phyloP scores from a whole-genome alignment of 2,888 invertebrate genomes.

The Ophion obscuratus region DNA sequence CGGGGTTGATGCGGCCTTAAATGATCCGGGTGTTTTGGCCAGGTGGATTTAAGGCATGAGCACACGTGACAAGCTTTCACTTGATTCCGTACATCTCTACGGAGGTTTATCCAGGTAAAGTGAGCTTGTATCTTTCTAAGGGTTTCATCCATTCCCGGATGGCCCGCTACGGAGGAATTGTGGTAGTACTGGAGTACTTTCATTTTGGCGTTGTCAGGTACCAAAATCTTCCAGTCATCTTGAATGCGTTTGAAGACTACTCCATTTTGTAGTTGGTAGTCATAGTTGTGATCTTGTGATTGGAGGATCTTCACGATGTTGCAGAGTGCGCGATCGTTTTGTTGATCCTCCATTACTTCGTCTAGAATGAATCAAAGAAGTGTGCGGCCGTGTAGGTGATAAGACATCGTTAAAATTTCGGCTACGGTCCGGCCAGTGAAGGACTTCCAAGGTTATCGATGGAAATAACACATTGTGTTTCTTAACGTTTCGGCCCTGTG shows the following conservation, averaged over 20 bases:
- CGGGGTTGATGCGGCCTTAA: not conserved
- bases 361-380: too few relatives aligned
- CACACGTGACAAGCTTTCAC: not conserved
- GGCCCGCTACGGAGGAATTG: not conserved
- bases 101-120: not conserved
- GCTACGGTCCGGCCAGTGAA: too few relatives aligned
- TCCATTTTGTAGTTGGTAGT: not conserved
- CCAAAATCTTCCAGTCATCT: not conserved
- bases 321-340: constrained; percentile 1
- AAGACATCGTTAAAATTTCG: too few relatives aligned
- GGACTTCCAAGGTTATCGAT: too few relatives aligned
- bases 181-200: not conserved
- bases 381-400: too few relatives aligned
- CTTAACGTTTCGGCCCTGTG: too few relatives aligned
- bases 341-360: not conserved
- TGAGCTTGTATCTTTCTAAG: not conserved
- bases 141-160: constrained; percentile 1
- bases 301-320: not conserved
- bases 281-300: not conserved
- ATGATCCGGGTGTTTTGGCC: not conserved
- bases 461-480: too few relatives aligned
- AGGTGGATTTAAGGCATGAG: not conserved
- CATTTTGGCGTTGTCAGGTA: not conserved
- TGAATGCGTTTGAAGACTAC: not conserved
- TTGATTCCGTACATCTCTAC: not conserved